phyloP scores from a whole-genome alignment of 2,113 vertebrate genomes.

The Caranx ignobilis region DNA sequence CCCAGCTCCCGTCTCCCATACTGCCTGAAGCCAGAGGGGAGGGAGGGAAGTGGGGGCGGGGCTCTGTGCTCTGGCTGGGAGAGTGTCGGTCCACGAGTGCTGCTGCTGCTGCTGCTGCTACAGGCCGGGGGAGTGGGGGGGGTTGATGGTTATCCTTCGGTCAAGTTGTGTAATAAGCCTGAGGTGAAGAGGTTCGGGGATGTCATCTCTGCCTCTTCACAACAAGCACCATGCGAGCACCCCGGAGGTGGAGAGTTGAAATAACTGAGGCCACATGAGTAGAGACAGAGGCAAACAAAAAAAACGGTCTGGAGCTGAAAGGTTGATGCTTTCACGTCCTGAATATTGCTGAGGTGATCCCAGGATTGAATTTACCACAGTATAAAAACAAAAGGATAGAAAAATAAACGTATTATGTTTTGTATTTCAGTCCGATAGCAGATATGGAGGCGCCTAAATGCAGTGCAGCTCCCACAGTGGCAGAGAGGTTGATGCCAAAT shows the following conservation, averaged over 20 bases:
- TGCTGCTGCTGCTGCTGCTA: neutral
- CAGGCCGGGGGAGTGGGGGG: neutral
- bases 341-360: slow-evolving; percentile 11
- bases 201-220: slow-evolving; percentile 58
- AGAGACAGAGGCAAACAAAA: slow-evolving; percentile 2
- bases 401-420: neutral
- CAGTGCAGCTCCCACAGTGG: neutral
- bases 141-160: slow-evolving; percentile 61
- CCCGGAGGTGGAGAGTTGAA: slow-evolving; percentile 44
- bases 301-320: neutral
- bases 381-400: neutral
- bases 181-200: slow-evolving; percentile 40
- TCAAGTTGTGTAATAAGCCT: slow-evolving; percentile 36
- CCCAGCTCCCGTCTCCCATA: slow-evolving; percentile 90
- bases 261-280: neutral
- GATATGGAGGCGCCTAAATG: too few relatives aligned
- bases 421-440: neutral
- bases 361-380: neutral
- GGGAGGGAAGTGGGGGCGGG: neutral
- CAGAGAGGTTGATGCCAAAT: slow-evolving; percentile 3
- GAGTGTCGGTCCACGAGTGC: slow-evolving; percentile 12
- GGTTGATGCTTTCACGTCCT: neutral
- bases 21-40: slow-evolving; percentile 58
- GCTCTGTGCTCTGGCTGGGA: neutral
- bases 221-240: slow-evolving; percentile 18